These are phyloP conservation scores for Apodemia hepburni DNA, from an alignment of 2,888 invertebrate genomes.

Conservation along the genomic window DNA sequence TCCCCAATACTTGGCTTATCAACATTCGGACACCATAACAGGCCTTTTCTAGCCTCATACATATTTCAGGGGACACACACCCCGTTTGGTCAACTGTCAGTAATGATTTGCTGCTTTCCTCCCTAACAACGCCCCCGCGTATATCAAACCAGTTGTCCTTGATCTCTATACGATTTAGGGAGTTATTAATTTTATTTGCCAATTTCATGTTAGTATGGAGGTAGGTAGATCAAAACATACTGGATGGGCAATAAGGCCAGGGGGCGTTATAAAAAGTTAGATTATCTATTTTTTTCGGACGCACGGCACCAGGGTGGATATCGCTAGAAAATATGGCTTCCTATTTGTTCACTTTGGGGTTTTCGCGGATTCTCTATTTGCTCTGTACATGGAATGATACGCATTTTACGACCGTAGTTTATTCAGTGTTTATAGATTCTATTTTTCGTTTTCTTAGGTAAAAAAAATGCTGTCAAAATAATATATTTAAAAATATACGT, in stretches of 20 bases:
- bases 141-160: conserved; percentile 38
- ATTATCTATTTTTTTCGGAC: conserved; percentile 77
- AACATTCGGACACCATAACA: conserved; percentile 80
- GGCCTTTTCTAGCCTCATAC: conserved; percentile 74
- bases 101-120: conserved; percentile 77
- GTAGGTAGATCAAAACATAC: conserved; percentile 34
- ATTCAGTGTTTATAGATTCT: conserved; percentile 33
- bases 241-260: conserved; percentile 47
- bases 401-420: conserved; percentile 36
- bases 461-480: no score
- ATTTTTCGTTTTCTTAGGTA: conserved; percentile 16
- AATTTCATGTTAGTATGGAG: conserved; percentile 24
- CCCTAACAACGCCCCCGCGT: conserved; percentile 66
- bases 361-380: conserved; percentile 52
- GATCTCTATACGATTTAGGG: conserved; percentile 34
- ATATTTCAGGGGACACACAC: conserved; percentile 74
- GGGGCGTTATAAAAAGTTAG: conserved; percentile 75
- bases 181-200: conserved; percentile 22
- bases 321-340: conserved; percentile 76
- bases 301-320: conserved; percentile 67
- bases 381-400: conserved; percentile 33
- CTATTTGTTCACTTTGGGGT: conserved; percentile 62
- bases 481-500: no score
- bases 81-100: conserved; percentile 80
- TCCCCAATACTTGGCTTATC: conserved; percentile 75